Percentiles rank a stretch among this genome's conserved stretches.
phyloP scores from a whole-genome alignment of 2,888 invertebrate species.

The Agonopterix subpropinquella region DNA sequence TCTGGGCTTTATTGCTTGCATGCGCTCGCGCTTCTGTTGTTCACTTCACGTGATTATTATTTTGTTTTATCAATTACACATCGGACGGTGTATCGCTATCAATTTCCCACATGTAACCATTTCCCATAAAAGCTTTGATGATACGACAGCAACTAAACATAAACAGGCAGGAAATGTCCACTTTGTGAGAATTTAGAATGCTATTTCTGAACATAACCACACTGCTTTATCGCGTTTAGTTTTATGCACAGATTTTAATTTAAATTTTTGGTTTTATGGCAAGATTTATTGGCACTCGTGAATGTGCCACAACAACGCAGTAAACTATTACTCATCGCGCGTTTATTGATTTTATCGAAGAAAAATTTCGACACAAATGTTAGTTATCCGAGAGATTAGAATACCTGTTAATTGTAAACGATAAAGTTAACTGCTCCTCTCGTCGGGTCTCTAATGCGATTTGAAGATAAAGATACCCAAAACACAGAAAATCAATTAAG shows the following conservation, averaged over 20 bases:
- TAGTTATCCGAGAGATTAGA: constrained; percentile 31
- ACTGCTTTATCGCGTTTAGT: constrained; percentile 3
- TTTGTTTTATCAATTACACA: constrained; percentile 50
- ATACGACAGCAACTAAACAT: constrained; percentile 5
- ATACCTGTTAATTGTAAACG: constrained; percentile 41
- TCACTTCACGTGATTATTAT: constrained; percentile 35
- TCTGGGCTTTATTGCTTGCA: constrained; percentile 51
- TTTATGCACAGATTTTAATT: constrained; percentile 7
- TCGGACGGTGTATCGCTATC: constrained; percentile 44
- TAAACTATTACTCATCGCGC: constrained; percentile 27
- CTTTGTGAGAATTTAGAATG: constrained; percentile 6
- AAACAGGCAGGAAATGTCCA: constrained; percentile 11
- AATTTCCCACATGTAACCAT: constrained; percentile 21
- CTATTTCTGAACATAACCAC: constrained; percentile 8
- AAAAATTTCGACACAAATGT: constrained; percentile 29
- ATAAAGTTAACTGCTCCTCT: constrained; percentile 44
- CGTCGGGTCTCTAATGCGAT: constrained; percentile 50
- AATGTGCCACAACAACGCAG: constrained; percentile 29
- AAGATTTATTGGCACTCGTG: constrained; percentile 28
- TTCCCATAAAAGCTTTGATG: constrained; percentile 9
- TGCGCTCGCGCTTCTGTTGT: constrained; percentile 35
- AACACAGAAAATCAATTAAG: constrained; percentile 71
- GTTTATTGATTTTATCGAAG: constrained; percentile 20
- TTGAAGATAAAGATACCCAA: constrained; percentile 51
- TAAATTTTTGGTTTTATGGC: constrained; percentile 23